phyloP scores from a whole-genome alignment of 2,797 vertebrate species.

The Trichosurus vulpecula region DNA sequence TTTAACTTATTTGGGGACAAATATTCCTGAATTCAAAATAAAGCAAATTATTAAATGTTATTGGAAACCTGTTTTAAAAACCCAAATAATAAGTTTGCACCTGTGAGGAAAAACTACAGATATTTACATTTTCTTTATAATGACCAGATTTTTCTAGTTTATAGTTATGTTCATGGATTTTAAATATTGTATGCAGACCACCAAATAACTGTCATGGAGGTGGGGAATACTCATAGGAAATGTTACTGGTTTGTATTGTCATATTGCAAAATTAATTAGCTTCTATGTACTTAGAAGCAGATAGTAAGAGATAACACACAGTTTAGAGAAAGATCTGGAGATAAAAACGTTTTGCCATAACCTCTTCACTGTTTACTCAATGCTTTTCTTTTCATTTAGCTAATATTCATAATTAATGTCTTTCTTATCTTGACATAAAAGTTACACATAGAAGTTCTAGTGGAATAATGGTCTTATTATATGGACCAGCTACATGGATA shows the following conservation, averaged over 20 bases:
- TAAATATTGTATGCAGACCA: background rate
- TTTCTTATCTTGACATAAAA: background rate
- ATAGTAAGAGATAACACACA: background rate
- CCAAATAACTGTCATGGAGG: background rate
- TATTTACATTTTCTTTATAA: background rate
- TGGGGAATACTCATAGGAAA: background rate
- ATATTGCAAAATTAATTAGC: constrained; percentile 9
- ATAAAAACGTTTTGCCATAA: constrained; percentile 16
- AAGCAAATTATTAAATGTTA: background rate
- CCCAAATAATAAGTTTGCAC: background rate
- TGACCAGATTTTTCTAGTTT: background rate
- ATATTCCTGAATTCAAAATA: background rate
- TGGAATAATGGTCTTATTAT: background rate
- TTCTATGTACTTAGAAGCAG: constrained; percentile 8
- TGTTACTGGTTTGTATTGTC: background rate
- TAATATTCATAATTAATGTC: background rate
- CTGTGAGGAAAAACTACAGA: background rate
- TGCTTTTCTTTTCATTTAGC: background rate
- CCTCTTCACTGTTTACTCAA: background rate
- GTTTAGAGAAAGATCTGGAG: background rate
- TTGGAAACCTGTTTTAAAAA: background rate
- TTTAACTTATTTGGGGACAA: background rate
- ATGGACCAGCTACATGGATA: background rate
- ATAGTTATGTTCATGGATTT: background rate
- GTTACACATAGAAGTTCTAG: background rate